Percentiles rank a stretch among this genome's conserved stretches.
These are phyloP conservation scores for Platichthys flesus DNA, from an alignment of 2,113 vertebrate genomes.

Conservation along the genomic window DNA sequence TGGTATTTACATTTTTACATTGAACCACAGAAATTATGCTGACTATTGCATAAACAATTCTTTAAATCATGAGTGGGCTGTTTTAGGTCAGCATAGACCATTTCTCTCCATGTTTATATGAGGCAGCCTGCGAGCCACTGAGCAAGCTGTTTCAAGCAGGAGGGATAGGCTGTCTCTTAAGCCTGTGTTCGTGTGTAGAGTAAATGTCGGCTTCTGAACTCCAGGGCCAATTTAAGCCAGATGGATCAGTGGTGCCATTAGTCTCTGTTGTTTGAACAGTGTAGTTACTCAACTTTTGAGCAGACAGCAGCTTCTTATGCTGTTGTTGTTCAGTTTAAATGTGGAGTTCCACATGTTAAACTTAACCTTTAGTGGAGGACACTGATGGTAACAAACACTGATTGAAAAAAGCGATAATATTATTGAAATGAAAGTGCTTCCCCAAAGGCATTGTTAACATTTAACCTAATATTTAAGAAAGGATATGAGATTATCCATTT, in stretches of 20 bases:
- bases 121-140: conserved; percentile 12
- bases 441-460: background rate
- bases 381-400: background rate
- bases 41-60: conserved; percentile 2
- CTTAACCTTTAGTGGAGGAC: background rate
- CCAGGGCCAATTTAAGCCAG: conserved; percentile 51
- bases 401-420: background rate
- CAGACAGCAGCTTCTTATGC: conserved; percentile 27
- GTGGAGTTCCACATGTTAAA: conserved; percentile 25
- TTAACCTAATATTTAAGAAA: conserved; percentile 15
- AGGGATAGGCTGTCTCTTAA: conserved; percentile 50
- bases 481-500: no score
- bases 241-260: conserved; percentile 51
- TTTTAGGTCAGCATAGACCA: conserved; percentile 7
- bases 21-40: conserved; percentile 2
- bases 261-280: conserved; percentile 50
- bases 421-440: background rate
- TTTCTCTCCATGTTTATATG: conserved; percentile 12
- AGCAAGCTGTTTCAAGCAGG: conserved; percentile 44
- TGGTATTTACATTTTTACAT: conserved; percentile 6
- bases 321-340: conserved; percentile 6
- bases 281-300: conserved; percentile 30
- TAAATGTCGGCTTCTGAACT: conserved; percentile 54
- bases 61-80: conserved; percentile 9
- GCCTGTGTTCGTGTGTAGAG: conserved; percentile 52